A percentile compares a stretch with the other conserved stretches of the same genome.
Conservation (phyloP, 2,113 vertebrate genomes). For the Neopipo cinnamomea region DNA sequence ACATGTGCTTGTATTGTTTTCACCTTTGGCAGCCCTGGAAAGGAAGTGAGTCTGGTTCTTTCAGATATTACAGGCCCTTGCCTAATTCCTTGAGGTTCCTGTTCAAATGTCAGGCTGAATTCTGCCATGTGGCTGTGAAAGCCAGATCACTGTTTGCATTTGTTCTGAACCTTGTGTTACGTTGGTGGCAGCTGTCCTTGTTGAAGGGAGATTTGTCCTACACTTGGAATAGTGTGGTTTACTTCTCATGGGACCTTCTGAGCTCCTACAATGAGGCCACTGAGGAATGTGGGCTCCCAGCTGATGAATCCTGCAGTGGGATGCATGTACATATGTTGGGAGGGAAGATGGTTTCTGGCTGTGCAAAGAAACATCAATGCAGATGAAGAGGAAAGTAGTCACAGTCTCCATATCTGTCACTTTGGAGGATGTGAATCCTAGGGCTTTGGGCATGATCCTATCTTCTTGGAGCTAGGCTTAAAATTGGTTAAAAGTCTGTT, state of each 20-base stretch:
- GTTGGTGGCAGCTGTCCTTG: not conserved
- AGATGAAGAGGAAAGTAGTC: too few species aligned
- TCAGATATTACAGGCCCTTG: not conserved
- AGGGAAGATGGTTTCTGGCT: not conserved
- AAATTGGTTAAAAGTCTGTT: not conserved
- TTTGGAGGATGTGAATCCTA: not conserved
- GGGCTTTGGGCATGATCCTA: not conserved
- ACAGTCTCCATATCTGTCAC: not conserved
- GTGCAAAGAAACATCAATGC: too few species aligned
- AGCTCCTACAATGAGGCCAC: not conserved
- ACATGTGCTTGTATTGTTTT: not conserved
- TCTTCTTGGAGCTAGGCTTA: not conserved
- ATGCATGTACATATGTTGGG: accelerated
- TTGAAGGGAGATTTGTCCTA: not conserved
- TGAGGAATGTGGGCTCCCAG: not conserved
- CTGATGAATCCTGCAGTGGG: not conserved
- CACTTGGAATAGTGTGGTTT: not conserved
- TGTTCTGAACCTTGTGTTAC: not conserved
- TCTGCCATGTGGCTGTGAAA: not conserved
- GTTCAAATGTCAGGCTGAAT: not conserved
- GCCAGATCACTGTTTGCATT: not conserved
- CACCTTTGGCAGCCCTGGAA: not conserved
- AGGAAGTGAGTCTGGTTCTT: not conserved
- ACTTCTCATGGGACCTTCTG: not conserved
- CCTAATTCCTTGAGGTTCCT: not conserved